Evolutionary conservation across 2,888 invertebrate species (phyloP).

Genomic region (Andricus curvator): DNA sequence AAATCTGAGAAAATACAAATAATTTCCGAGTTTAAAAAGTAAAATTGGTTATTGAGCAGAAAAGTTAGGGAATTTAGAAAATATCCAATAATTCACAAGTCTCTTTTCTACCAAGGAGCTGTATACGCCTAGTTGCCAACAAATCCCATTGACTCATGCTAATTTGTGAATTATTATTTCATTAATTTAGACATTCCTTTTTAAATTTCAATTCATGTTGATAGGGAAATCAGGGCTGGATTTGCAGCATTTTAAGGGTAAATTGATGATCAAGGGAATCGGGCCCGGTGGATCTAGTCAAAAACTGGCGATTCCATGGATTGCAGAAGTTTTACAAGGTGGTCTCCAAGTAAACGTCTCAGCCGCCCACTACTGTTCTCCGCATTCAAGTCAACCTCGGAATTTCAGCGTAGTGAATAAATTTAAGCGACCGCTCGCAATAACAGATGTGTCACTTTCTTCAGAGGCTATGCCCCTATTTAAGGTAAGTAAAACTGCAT

Average conservation of each 20-base stretch:
- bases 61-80: too few species aligned
- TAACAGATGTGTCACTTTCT: conserved; percentile 86
- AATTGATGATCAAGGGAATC: conserved; percentile 79
- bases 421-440: conserved; percentile 86
- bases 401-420: conserved; percentile 85
- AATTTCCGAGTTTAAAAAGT: too few species aligned
- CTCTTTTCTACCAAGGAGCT: too few species aligned
- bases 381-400: conserved; percentile 77
- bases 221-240: conserved; percentile 81
- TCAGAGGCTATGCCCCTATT: conserved; percentile 82
- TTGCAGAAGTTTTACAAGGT: conserved; percentile 81
- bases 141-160: too few species aligned
- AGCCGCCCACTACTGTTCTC: conserved; percentile 79
- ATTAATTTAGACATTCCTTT: not conserved
- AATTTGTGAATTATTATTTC: not conserved
- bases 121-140: too few species aligned
- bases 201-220: conserved; percentile 52
- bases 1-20: too few species aligned
- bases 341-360: conserved; percentile 81
- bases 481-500: conserved; percentile 78
- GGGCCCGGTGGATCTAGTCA: conserved; percentile 75
- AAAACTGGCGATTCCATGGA: conserved; percentile 83
- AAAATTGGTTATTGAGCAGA: too few species aligned
- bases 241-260: conserved; percentile 80
- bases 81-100: too few species aligned